phyloP scores from a whole-genome alignment of 2,113 vertebrate species.

The Neogobius melanostomus region DNA sequence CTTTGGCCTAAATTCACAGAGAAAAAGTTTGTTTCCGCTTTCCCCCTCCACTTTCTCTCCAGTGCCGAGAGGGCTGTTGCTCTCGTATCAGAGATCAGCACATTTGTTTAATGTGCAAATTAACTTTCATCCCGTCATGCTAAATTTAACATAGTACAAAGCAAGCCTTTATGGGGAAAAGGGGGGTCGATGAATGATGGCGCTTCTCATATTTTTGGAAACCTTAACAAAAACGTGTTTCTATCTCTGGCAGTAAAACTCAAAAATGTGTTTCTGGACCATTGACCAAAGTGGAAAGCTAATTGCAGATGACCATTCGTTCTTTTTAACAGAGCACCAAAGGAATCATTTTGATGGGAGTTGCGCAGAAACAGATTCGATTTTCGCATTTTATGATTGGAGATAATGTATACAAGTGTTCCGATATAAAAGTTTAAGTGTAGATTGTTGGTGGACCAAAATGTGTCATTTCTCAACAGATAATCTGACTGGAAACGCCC shows the following conservation, averaged over 20 bases:
- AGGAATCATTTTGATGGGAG: slow-evolving; percentile 1
- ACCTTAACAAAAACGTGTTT: slow-evolving; percentile 28
- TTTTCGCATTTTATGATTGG: too few relatives aligned
- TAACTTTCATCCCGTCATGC: slow-evolving; percentile 65
- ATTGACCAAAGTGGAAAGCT: slow-evolving; percentile 13
- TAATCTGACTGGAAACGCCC: too few relatives aligned
- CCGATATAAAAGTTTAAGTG: too few relatives aligned
- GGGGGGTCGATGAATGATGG: slow-evolving; percentile 4
- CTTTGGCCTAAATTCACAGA: slow-evolving; percentile 66
- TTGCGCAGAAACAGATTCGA: too few relatives aligned
- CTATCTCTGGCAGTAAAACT: slow-evolving; percentile 62
- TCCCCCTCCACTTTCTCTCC: slow-evolving; percentile 38
- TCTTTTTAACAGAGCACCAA: slow-evolving; percentile 10
- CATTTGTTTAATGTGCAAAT: slow-evolving; percentile 71
- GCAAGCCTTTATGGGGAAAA: slow-evolving; percentile 24
- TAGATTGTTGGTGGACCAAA: not conserved
- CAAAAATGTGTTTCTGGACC: slow-evolving; percentile 41
- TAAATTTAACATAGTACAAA: slow-evolving; percentile 65
- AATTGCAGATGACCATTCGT: slow-evolving; percentile 12
- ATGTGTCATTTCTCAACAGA: not conserved
- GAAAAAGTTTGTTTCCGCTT: slow-evolving; percentile 65
- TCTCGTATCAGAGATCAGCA: slow-evolving; percentile 62
- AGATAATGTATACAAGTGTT: too few relatives aligned
- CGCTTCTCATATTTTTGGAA: slow-evolving; percentile 40
- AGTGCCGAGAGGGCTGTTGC: slow-evolving; percentile 48